Percentiles rank a stretch among this genome's conserved stretches.
Evolutionary conservation across 2,113 vertebrate genomes (phyloP).

Genomic region (Chauna torquata): DNA sequence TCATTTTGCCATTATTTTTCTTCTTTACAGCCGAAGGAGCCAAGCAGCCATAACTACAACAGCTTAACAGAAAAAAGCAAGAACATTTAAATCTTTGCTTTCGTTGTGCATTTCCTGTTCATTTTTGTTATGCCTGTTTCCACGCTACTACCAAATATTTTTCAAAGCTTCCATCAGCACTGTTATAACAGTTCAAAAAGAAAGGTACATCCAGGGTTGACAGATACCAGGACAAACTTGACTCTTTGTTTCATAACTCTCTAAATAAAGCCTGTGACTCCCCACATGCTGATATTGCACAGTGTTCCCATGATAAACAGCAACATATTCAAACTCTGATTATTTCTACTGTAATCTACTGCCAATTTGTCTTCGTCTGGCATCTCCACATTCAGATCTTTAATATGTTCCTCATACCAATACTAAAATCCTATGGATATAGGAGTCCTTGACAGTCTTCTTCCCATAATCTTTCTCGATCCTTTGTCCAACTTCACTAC

Average conservation of each 20-base stretch:
- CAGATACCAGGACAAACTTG: background rate
- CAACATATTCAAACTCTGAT: background rate
- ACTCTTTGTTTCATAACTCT: background rate
- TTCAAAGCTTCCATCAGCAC: background rate
- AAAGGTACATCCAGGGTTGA: background rate
- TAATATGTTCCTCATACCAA: fast-evolving
- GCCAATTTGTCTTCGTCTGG: background rate
- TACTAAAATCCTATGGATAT: background rate
- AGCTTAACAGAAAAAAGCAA: constrained; percentile 31
- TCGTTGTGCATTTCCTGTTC: background rate
- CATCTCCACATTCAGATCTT: background rate
- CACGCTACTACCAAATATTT: background rate
- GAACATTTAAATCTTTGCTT: background rate
- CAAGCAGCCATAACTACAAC: background rate
- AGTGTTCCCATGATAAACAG: background rate
- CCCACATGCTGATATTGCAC: background rate
- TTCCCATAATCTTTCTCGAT: background rate
- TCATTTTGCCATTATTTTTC: background rate
- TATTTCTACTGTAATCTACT: background rate
- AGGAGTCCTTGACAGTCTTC: background rate
- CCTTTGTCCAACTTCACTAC: background rate
- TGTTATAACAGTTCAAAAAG: background rate
- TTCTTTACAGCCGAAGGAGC: background rate
- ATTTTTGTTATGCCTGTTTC: background rate
- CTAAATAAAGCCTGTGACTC: background rate